Percentiles rank a stretch among this genome's conserved stretches.
phyloP scores from a whole-genome alignment of 2,797 vertebrate species.

The Poecilia velifera region DNA sequence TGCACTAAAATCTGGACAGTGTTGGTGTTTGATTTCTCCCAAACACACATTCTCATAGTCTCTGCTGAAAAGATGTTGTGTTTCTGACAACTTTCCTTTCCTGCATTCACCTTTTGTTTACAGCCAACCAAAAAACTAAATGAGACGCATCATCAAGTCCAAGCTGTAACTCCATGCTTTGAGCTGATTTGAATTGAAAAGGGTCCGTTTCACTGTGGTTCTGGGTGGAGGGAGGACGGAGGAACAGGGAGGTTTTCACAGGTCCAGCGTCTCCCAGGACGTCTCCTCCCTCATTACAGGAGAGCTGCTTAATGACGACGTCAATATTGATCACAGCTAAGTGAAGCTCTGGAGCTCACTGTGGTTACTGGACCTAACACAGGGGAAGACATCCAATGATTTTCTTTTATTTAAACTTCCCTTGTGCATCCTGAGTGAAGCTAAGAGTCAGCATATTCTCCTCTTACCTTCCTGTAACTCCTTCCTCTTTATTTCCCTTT shows the following conservation, averaged over 20 bases:
- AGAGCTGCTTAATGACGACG: conserved; percentile 79
- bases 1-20: not conserved
- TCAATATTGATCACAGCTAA: conserved; percentile 80
- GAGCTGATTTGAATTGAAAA: conserved; percentile 45
- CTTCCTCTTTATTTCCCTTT: conserved; percentile 54
- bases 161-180: conserved; percentile 35
- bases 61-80: conserved; percentile 32
- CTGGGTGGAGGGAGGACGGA: conserved; percentile 44
- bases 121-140: conserved; percentile 12
- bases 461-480: conserved; percentile 42
- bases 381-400: conserved; percentile 55
- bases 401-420: conserved; percentile 60
- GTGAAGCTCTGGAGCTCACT: conserved; percentile 60
- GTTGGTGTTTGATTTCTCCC: conserved; percentile 35
- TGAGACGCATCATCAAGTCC: conserved; percentile 31
- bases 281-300: conserved; percentile 74
- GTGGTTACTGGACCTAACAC: conserved; percentile 63
- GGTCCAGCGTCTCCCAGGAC: conserved; percentile 71
- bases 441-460: conserved; percentile 60
- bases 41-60: conserved; percentile 5
- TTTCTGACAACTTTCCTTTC: conserved; percentile 46
- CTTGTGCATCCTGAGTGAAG: conserved; percentile 60
- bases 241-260: conserved; percentile 54
- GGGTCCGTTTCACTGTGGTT: conserved; percentile 39
- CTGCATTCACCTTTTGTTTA: conserved; percentile 31